Percentiles rank a stretch among this genome's conserved stretches.
Conservation (phyloP, 2,888 invertebrate species). For the Chrysotoxum bicinctum region DNA sequence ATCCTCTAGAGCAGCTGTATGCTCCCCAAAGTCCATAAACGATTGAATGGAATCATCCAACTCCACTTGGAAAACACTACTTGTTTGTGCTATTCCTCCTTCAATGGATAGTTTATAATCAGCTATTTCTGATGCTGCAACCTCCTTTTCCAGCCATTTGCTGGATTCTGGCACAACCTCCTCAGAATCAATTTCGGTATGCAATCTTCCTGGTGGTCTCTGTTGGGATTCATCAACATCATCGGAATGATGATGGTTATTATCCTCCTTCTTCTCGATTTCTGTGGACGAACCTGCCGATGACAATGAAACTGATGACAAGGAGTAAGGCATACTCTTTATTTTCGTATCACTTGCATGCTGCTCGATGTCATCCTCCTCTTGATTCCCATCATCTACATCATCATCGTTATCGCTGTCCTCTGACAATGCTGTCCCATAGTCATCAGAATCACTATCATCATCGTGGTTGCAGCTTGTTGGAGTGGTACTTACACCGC, state of each 20-base stretch:
- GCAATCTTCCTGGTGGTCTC: conserved; percentile 12
- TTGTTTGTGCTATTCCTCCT: not conserved
- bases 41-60: not conserved
- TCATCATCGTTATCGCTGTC: conserved; percentile 72
- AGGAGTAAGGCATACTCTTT: conserved; percentile 10
- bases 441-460: conserved; percentile 73
- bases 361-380: conserved; percentile 73
- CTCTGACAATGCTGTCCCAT: conserved; percentile 35
- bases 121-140: not conserved
- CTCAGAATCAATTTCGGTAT: conserved; percentile 26
- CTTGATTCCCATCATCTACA: conserved; percentile 73
- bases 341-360: conserved; percentile 74
- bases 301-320: conserved; percentile 16
- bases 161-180: not conserved
- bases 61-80: not conserved
- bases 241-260: not conserved
- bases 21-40: conserved; percentile 24
- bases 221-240: conserved; percentile 1
- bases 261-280: not conserved
- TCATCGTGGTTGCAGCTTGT: conserved; percentile 21
- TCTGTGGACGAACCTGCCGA: not conserved
- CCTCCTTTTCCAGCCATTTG: conserved; percentile 13
- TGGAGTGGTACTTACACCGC: conserved; percentile 43
- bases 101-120: not conserved
- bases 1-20: conserved; percentile 27